Base-by-base conservation (phyloP, 2,888 invertebrate genomes). In the Erebia aethiops region DNA sequence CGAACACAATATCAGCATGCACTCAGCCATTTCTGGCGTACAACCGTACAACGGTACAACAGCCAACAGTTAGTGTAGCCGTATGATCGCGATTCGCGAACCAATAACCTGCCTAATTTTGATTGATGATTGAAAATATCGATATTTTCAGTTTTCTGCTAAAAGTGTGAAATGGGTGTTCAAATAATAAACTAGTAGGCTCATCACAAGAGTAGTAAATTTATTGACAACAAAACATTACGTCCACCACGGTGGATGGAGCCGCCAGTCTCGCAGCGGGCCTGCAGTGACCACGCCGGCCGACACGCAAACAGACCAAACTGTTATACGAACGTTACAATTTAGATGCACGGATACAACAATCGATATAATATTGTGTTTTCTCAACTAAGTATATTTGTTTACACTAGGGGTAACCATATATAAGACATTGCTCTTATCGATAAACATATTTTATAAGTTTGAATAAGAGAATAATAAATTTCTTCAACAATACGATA, bases 151-250 rank as follows among this genome's bases (percentile, higher is more conserved):
- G 21, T 21, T 21, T 21, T 21, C 21, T 21, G 21, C 21, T 21
- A 21, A 21, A 21, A 26, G 26, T 26, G 3, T 26, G 35, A 14
- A 57, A 11, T 65, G 46, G 52, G n/a, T 3, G 21, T 11, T 10
- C 2, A 74, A 74, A 69, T 75, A 61, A 77, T 74, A 76, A 58
- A 63, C 51, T 14, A 16, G 16, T 52, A 18, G 46, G 46, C 46
- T 11, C 18, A 41, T 69, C 60, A 82, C 81, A 81, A 78, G 87
- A 79, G 86, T 84, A 82, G 78, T 85, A 81, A 79, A 84, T 91
- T 90, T 87, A 90, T 89, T 89, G 81, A 87, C 86, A 91, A 90
- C 90, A 89, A 81, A 89, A 90, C 88, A 81, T 80, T 26, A 26
- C 26, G 79, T 77, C 54, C 63, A 60, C 9, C 52, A 8, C 52